phyloP scores from a whole-genome alignment of 2,797 vertebrate species.

The Semaprochilodus insignis region DNA sequence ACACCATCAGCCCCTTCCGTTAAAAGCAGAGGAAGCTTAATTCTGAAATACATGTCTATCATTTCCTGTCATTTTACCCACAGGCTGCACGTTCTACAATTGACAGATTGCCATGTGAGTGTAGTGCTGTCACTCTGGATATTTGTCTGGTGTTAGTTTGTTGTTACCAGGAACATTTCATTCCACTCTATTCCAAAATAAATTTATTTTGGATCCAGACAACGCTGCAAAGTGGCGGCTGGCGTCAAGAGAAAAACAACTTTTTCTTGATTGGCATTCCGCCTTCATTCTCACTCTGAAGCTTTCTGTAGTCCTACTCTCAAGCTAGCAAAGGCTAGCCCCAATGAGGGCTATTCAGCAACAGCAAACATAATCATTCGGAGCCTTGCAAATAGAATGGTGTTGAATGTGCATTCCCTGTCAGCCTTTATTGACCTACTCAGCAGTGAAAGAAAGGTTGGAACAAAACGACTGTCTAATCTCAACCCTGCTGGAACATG shows the following conservation, averaged over 20 bases:
- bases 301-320: conserved; percentile 15
- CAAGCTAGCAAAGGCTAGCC: conserved; percentile 34
- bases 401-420: conserved; percentile 45
- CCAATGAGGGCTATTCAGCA: conserved; percentile 46
- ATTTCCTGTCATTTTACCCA: not conserved
- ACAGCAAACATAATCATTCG: conserved; percentile 57
- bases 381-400: conserved; percentile 50
- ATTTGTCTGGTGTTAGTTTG: not conserved
- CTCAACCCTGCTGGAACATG: conserved; percentile 51
- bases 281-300: conserved; percentile 7
- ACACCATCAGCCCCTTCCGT: not conserved
- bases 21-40: not conserved
- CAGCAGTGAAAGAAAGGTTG: conserved; percentile 46
- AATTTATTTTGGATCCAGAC: conserved; percentile 4
- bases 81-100: not conserved
- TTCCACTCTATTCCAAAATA: conserved; percentile 11
- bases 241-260: conserved; percentile 13
- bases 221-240: not conserved
- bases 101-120: not conserved
- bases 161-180: not conserved
- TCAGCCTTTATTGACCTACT: conserved; percentile 54
- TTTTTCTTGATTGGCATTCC: not conserved
- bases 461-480: conserved; percentile 64
- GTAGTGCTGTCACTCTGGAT: conserved; percentile 1
- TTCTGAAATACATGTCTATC: too few species aligned